Conservation (phyloP, 2,888 invertebrate species). For the Acrobasis suavella region DNA sequence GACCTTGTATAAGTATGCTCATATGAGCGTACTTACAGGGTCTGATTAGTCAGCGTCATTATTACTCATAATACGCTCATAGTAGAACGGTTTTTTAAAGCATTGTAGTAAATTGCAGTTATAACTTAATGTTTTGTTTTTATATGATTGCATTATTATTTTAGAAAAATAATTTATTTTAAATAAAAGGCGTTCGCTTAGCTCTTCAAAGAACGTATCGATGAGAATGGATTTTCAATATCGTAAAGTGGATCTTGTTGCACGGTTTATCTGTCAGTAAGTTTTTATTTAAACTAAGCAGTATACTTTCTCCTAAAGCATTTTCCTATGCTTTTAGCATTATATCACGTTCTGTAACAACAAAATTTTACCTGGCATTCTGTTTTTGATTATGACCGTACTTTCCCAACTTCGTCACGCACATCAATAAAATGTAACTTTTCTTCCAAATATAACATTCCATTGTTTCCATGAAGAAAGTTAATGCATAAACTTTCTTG, state of each 20-base stretch:
- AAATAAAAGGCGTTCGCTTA: too few relatives aligned
- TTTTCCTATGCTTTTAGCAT: constrained; percentile 17
- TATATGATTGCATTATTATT: too few relatives aligned
- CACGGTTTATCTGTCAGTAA: neutral
- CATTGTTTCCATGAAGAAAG: neutral
- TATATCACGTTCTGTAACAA: constrained; percentile 31
- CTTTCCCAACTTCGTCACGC: constrained; percentile 14
- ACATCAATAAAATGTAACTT: constrained; percentile 6
- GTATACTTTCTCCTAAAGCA: neutral
- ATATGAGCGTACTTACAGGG: too few relatives aligned
- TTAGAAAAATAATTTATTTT: too few relatives aligned
- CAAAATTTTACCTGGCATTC: constrained; percentile 4
- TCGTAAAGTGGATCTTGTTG: neutral
- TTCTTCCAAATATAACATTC: constrained; percentile 5
- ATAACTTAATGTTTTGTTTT: too few relatives aligned
- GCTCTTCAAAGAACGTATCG: too few relatives aligned
- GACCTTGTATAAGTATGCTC: too few relatives aligned
- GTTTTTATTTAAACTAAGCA: neutral
- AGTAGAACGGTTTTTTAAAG: too few relatives aligned
- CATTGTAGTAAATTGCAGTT: too few relatives aligned
- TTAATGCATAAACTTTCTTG: neutral
- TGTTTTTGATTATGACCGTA: neutral
- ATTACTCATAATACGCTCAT: too few relatives aligned
- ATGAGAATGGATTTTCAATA: neutral
- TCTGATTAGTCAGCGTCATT: too few relatives aligned